Conservation (phyloP, 2,888 invertebrate species). For the Adela reaumurella region DNA sequence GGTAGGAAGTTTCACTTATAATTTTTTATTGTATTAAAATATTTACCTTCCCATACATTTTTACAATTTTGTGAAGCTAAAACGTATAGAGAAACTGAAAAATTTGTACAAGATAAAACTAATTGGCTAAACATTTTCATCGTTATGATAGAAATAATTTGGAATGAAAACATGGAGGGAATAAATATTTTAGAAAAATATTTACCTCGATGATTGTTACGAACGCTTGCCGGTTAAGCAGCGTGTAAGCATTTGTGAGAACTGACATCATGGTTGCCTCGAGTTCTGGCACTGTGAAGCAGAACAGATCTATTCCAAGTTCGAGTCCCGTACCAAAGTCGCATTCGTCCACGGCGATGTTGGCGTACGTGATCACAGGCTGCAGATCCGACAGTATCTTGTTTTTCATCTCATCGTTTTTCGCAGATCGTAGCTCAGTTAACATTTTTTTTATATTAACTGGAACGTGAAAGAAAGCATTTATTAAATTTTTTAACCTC, state of each 20-base stretch:
- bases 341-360: constrained; percentile 90
- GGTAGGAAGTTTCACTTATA: too few species aligned
- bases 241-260: constrained; percentile 70
- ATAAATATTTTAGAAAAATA: too few species aligned
- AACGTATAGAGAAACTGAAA: too few species aligned
- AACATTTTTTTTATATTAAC: constrained; percentile 68
- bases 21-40: too few species aligned
- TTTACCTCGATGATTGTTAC: constrained; percentile 64
- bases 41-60: too few species aligned
- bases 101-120: too few species aligned
- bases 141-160: too few species aligned
- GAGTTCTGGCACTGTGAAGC: constrained; percentile 66
- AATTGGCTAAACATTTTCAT: too few species aligned
- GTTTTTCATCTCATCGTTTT: constrained; percentile 55
- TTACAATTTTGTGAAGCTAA: too few species aligned
- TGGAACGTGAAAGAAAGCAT: too few species aligned
- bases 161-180: too few species aligned
- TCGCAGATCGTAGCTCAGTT: constrained; percentile 59
- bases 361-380: constrained; percentile 77
- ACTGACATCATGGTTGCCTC: constrained; percentile 63
- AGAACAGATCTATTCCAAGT: constrained; percentile 81
- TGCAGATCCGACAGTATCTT: constrained; percentile 67
- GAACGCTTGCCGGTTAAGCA: constrained; percentile 70
- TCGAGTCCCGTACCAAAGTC: constrained; percentile 94
- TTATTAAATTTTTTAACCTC: too few species aligned